Conservation (phyloP, 23 tunicate species). For the Ciona savignyi region DNA sequence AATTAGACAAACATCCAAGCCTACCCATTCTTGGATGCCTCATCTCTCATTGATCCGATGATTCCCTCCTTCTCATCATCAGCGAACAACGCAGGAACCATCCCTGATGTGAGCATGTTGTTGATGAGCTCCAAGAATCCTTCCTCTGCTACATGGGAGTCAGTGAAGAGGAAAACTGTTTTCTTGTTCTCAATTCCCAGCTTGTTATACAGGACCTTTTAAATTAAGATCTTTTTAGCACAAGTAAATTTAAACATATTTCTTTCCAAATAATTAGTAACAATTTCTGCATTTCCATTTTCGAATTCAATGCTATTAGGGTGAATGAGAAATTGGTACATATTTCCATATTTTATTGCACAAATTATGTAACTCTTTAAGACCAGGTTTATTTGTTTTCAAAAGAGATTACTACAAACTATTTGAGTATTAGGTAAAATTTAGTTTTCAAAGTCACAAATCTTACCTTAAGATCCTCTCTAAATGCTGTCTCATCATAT, state of each 20-base stretch:
- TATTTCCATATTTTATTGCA: too few relatives aligned
- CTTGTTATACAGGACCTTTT: constrained; percentile 92
- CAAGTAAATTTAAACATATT: background rate
- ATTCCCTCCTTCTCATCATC: constrained; percentile 99
- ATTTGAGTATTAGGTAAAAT: too few relatives aligned
- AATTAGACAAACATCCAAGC: constrained; percentile 1
- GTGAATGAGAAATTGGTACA: too few relatives aligned
- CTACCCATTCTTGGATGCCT: constrained; percentile 75
- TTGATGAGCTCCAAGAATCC: constrained; percentile 99
- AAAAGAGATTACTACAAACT: background rate
- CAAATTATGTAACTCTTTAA: too few relatives aligned
- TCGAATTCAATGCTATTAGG: too few relatives aligned
- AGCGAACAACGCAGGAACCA: constrained; percentile 95
- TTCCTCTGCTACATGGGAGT: constrained; percentile 99
- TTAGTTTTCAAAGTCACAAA: too few relatives aligned
- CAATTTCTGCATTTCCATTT: background rate
- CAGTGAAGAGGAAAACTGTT: constrained; percentile 92
- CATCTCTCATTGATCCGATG: constrained; percentile 93
- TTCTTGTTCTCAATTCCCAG: constrained; percentile 95
- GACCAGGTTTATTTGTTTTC: too few relatives aligned
- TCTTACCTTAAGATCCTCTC: constrained; percentile 93
- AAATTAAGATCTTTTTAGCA: background rate
- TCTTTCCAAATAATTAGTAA: background rate
- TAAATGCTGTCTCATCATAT: constrained; percentile 83
- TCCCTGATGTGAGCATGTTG: constrained; percentile 99